Base-by-base conservation (phyloP, 2,888 invertebrate species). In the Rhagophthalmus giganteus region DNA sequence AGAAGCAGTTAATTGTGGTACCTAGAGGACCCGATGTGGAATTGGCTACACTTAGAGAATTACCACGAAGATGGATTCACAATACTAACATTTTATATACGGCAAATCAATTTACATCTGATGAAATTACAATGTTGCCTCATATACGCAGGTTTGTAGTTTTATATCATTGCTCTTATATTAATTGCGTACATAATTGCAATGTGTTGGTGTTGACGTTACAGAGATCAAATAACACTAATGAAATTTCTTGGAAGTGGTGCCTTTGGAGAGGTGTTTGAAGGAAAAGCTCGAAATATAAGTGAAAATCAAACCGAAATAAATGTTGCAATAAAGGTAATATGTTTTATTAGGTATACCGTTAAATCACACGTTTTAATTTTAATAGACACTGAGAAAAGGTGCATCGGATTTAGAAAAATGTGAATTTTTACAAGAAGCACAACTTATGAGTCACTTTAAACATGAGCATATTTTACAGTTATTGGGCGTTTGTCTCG, bases 181-280 rank as follows among this genome's bases (percentile, higher is more conserved):
- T n/a, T n/a, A n/a, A n/a, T n/a, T n/a, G n/a, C n/a, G n/a, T n/a
- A n/a, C n/a, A n/a, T n/a, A n/a, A n/a, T n/a, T n/a, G n/a, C n/a
- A n/a, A n/a, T n/a, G n/a, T n/a, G n/a, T n/a, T n/a, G n/a, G n/a
- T n/a, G n/a, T n/a, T n/a, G n/a, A n/a, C n/a, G 13, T 65, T 63
- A 25, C 39, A 69, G 74, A 52, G 90, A 89, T 57, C 92, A 94
- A 70, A 88, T 98, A 47, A 88, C 87, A 0, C 76, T 94, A 15
- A 87, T 86, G 8, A 91, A 91, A 68, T 93, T 94, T 70, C 79
- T 99, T 40, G 98, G 97, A 0, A 90, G 92, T 49, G 98, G 98
- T 0, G 96, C 96, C 0, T 99, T 98, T 68, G 98, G 98, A 0
- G 95, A 97, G 75, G 98, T 98, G 1, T 95, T 90, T 71, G 94